Evolutionary conservation across 1,140 invertebrate genomes (phyloP), one percentile per base, ranked within the genome.

Genomic region (Euwallacea similis): DNA sequence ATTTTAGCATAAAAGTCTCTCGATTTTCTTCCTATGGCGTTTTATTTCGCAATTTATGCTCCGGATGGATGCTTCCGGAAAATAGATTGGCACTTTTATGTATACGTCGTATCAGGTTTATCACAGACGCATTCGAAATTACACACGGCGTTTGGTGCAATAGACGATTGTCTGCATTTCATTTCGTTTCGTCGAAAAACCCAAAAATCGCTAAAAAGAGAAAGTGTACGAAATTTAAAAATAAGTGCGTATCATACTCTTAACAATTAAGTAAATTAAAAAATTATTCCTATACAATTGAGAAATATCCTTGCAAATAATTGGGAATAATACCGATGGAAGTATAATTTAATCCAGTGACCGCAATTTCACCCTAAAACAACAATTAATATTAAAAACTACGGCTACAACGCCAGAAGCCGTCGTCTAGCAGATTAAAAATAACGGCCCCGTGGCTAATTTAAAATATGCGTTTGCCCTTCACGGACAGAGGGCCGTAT

Each of bases 11-110:
- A 70, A 63, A 62, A 42, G 50, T 50, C 68, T 16, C 59, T 59
- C 44, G 68, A 70, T 70, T 70, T 70, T 64, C 42, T 63, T 54
- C 47, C 68, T 15, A 55, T 64, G 47, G 60, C 50, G 58, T 64
- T 63, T 64, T 70, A 70, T 70, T 70, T 64, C 68, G 68, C 21
- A 70, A 70, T 70, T 70, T 70, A 70, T 70, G 58, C 59, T 63
- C 68, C 41, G 41, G 44, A 63, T 70, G 68, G 64, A 70, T 70
- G 58, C 55, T 61, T 63, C 46, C 50, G 68, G 15, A 44, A 63
- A 70, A 53, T 61, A 64, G 68, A 70, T 70, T 64, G 68, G 50
- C 61, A 70, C 11, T 64, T 70, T 70, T 64, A 70, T 70, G 42
- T 62, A 56, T 63, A 70, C 11, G 50, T 53, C 15, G 50, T 15